Percentiles rank a stretch among this genome's conserved stretches.
Evolutionary conservation across 1,140 invertebrate species (phyloP).

Genomic region (Halictus rubicundus): DNA sequence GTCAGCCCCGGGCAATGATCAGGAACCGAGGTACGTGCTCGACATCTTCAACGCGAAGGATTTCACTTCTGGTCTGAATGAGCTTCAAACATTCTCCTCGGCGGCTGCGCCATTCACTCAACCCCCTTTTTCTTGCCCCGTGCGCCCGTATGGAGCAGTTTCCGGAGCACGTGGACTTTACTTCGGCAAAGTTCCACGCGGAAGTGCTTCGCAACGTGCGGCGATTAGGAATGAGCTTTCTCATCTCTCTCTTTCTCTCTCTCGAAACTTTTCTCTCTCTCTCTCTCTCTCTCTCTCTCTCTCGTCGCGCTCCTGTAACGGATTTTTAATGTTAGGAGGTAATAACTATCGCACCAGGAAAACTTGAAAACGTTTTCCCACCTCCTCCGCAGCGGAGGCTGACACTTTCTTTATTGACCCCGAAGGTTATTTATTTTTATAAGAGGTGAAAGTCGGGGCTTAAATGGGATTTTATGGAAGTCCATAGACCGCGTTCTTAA

Average conservation of each 20-base stretch:
- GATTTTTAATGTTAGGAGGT: not conserved
- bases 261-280: too few relatives aligned
- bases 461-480: too few relatives aligned
- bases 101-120: slow-evolving; percentile 22
- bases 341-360: not conserved
- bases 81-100: slow-evolving; percentile 37
- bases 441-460: too few relatives aligned
- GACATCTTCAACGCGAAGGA: slow-evolving; percentile 45
- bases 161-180: slow-evolving; percentile 21
- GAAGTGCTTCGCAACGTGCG: not conserved
- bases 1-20: slow-evolving; percentile 42
- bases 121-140: not conserved
- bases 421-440: too few relatives aligned
- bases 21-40: slow-evolving; percentile 45
- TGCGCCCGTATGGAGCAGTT: not conserved
- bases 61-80: slow-evolving; percentile 46
- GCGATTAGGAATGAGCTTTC: slow-evolving; percentile 27
- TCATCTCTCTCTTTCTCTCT: too few relatives aligned
- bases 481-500: too few relatives aligned
- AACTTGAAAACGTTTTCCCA: too few relatives aligned
- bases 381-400: too few relatives aligned
- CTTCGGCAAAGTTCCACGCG: slow-evolving; percentile 19
- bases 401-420: too few relatives aligned
- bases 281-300: too few relatives aligned
- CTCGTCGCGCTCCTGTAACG: not conserved